Conservation (phyloP, 35 echinoderm and acorn worm species). For the Lytechinus pictus region DNA sequence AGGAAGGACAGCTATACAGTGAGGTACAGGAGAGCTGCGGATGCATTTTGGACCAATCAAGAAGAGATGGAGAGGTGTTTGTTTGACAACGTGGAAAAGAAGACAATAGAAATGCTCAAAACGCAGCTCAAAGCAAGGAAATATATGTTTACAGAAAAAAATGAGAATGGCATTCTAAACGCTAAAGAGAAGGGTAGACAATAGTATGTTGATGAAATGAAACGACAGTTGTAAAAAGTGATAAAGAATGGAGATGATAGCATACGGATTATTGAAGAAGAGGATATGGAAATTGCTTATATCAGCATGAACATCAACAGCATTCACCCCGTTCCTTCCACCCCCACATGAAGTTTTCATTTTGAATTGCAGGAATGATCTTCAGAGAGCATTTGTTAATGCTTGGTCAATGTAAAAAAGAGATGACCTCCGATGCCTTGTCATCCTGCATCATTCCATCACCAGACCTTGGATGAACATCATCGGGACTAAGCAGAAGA, state of each 20-base stretch:
- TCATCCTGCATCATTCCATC: too few relatives aligned
- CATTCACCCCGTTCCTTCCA: too few relatives aligned
- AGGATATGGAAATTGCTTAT: neutral
- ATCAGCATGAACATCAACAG: too few relatives aligned
- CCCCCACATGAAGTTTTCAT: too few relatives aligned
- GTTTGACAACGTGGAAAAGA: neutral
- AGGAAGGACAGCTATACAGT: neutral
- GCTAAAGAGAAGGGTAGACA: neutral
- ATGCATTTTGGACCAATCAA: neutral
- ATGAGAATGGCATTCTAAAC: conserved; percentile 13
- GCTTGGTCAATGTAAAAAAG: too few relatives aligned
- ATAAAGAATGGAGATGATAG: neutral
- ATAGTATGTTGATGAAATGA: neutral
- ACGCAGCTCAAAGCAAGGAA: neutral
- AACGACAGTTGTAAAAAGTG: neutral
- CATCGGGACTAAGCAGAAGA: too few relatives aligned
- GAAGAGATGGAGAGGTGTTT: neutral
- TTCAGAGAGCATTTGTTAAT: too few relatives aligned
- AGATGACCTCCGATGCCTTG: too few relatives aligned
- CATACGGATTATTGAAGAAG: neutral
- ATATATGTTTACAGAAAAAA: conserved; percentile 10
- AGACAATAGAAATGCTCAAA: neutral
- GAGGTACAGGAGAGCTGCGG: neutral
- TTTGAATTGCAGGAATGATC: too few relatives aligned
- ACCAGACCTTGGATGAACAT: too few relatives aligned